Base-by-base conservation (phyloP, 2,113 vertebrate species). In the Hiodon tergisus region DNA sequence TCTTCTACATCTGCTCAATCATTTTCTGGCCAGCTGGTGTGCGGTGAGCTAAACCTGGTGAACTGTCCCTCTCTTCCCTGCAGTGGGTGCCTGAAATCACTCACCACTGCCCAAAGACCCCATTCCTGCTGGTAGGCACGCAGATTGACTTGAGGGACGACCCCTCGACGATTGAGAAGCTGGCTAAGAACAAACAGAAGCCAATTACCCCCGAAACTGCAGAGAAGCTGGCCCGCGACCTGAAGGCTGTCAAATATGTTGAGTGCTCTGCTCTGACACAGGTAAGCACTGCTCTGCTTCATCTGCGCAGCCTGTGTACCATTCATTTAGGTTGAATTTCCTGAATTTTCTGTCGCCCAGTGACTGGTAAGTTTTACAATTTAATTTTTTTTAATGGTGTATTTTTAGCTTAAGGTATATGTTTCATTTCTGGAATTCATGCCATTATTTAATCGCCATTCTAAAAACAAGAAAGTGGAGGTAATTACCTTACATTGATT, bases 121-220 rank as follows among this genome's bases (percentile, higher is more conserved):
- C 97, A 81, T 99, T 99, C 90, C 93, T 99, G 88, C 93, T 99
- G 81, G 97, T 99, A 72, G 97, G 97, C 78, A 99, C 97, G 79
- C 97, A 99, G 83, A 99, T 98, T 78, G 97, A 99, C 87, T 87
- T 99, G 88, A 90, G 97, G 89, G 97, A 99, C 80, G 97, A 99
- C 83, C 96, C 97, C 0, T 98, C 96, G 73, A 99, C 96, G 79
- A 98, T 98, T 89, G 97, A 99, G 91, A 98, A 99, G 84, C 95
- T 99, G 87, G 97, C 97, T 79, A 99, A 99, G 93, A 99, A 99
- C 89, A 99, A 99, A 94, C 97, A 99, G 86, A 99, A 99, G 85
- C 97, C 97, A 72, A 98, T 99, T 83, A 96, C 95, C 83, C 96
- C 95, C 73, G 97, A 99, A 90, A 98, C 95, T 0, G 97, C 97